Base-by-base conservation (phyloP, 1,140 invertebrate genomes). In the Brachionus manjavacas region DNA sequence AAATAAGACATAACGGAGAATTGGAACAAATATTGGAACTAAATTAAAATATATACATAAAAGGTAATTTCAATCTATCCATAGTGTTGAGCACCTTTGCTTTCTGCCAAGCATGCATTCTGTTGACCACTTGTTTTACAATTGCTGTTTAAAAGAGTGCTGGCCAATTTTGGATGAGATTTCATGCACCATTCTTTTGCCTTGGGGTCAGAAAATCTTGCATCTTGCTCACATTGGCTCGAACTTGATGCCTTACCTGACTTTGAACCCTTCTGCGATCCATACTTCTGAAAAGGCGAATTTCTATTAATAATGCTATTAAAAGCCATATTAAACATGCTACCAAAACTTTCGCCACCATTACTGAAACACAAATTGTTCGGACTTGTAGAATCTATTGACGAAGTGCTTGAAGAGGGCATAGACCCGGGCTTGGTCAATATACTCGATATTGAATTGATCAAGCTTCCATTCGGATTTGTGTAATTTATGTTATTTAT, bases 131-230 rank as follows among this genome's bases (percentile, higher is more conserved):
- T 39, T 52, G 14, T 6, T 16, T 80, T 55, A 80, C 4, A 39
- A 14, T 25, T 28, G 31, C n/a, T n/a, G 35, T 31, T 81, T 3
- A 81, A 14, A 14, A 81, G 25, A 28, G 79, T 81, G n/a, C 52
- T 81, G 16, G 79, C 35, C 31, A 81, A 43, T 25, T 68, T 60
- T 16, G 79, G 79, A 81, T 81, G 79, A 12, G 79, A 81, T 11
- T 81, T 81, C 3, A 81, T 16, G 52, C 79, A 81, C 79, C 79
- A 81, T 46, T 81, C 79, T 64, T 81, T 81, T 39, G 79, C 79
- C 20, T 81, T 81, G 6, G 52, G 31, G 43, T 81, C 79, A 46
- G 79, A 64, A 68, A 81, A 81, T 14, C 79, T 60, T 6, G 79
- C 39, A 25, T 81, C 79, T 49, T 49, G 72, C 11, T 76, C 72